Conservation (phyloP, 2,113 vertebrate species). For the Colinus virginianus region DNA sequence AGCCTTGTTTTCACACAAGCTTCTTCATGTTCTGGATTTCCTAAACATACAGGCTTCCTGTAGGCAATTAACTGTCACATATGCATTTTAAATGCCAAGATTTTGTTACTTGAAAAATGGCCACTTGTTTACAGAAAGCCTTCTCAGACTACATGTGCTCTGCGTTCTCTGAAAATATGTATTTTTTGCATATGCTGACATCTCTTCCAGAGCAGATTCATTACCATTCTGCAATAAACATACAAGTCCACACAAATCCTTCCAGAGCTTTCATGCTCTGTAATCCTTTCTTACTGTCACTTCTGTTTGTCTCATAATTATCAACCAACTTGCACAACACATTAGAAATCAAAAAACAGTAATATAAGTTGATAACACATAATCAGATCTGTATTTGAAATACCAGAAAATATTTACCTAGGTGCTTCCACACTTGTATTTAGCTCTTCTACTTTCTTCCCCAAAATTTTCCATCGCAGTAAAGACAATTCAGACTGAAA, state of each 20-base stretch:
- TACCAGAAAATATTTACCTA: conserved; percentile 43
- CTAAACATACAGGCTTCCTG: background rate
- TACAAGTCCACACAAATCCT: conserved; percentile 44
- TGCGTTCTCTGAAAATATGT: background rate
- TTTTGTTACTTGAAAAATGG: background rate
- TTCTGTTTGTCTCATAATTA: conserved; percentile 45
- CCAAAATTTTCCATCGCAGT: background rate
- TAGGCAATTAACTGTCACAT: background rate
- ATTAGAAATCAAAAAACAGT: conserved; percentile 35
- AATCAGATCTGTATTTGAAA: conserved; percentile 1
- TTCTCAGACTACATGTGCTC: background rate
- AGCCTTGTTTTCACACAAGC: background rate
- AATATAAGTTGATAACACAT: background rate
- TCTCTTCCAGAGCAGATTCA: conserved; percentile 41
- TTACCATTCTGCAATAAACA: conserved; percentile 55
- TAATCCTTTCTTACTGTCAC: conserved; percentile 42
- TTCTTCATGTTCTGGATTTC: background rate
- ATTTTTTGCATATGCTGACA: background rate
- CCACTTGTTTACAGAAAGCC: background rate
- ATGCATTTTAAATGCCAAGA: background rate
- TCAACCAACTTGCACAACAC: conserved; percentile 50
- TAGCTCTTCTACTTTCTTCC: conserved; percentile 42
- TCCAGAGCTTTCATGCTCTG: conserved; percentile 59
- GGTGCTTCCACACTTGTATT: background rate
- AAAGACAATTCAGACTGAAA: conserved; percentile 5